Base-by-base conservation (phyloP, 92 coral and sea anemone genomes). In the Parazoanthus atlanticus region DNA sequence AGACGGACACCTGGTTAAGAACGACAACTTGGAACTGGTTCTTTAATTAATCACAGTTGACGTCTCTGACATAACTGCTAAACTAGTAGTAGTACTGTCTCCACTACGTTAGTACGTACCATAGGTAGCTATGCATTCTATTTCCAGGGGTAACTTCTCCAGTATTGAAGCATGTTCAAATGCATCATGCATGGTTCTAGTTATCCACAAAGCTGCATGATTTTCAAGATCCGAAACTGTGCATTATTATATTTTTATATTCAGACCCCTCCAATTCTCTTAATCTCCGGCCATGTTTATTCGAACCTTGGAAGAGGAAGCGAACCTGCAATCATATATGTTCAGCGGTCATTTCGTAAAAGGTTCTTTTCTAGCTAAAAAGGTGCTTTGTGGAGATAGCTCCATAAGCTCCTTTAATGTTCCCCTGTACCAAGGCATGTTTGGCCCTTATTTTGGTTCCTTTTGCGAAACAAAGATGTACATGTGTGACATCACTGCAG, bases 131-230 rank as follows among this genome's bases (percentile, higher is more conserved):
- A 97, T 95, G 93, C 98, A 97, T 90, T 97, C 99, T 87, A 97
- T 97, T 86, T 93, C 94, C 84, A 97, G 83, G 1, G 99, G 99
- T 31, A 97, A 90, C 74, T 94, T 94, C 90, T 97, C 98, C 92
- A 97, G 84, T 90, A 97, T 93, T 34, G 98, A 92, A 77, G 98
- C 99, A 94, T 97, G 94, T 83, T 97, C 99, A 91, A 97, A 97
- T 67, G 99, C 99, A 97, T 97, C 99, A 90, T 97, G 99, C 99
- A 97, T 97, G 90, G 85, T 94, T 94, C 89, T 61, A 76, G 69
- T 52, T 43, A 80, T 88, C 84, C 76, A 81, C 23, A 38, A 52
- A 26, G 40, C 92, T 67, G 56, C 92, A 90, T 86, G 78, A 71
- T 70, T 26, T 52, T 36, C 47, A 21, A 10, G 52, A 75, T 74